Conservation (phyloP, 2,797 vertebrate species). For the Epinephelus awoara region DNA sequence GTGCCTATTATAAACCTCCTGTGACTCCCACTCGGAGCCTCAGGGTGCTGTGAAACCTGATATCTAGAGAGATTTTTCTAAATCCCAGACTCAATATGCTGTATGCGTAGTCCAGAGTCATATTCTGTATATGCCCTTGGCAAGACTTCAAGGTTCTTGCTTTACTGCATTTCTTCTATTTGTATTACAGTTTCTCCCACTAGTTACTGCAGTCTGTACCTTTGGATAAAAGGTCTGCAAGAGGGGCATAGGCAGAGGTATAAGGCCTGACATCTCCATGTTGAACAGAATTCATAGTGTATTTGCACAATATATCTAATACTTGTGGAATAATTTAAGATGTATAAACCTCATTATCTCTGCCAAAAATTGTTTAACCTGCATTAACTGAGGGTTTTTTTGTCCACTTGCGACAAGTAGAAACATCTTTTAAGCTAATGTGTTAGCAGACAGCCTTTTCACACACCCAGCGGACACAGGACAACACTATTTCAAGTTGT, state of each 20-base stretch:
- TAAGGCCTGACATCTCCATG: neutral
- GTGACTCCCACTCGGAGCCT: slow-evolving; percentile 23
- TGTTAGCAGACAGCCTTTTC: neutral
- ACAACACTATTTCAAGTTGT: neutral
- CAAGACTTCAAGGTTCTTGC: slow-evolving; percentile 25
- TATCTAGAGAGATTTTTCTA: slow-evolving; percentile 60
- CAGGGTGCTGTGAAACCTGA: slow-evolving; percentile 43
- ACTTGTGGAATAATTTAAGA: neutral
- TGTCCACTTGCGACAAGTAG: neutral
- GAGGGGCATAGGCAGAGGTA: too few species aligned
- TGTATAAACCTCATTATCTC: neutral
- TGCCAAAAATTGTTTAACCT: neutral
- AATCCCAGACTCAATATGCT: slow-evolving; percentile 65
- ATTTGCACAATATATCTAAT: neutral
- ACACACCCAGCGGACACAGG: neutral
- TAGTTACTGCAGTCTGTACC: slow-evolving; percentile 3
- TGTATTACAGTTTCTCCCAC: slow-evolving; percentile 17
- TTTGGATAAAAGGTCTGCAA: slow-evolving; percentile 6
- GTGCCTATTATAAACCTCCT: slow-evolving; percentile 18
- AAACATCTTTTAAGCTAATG: neutral
- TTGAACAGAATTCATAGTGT: neutral
- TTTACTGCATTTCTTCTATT: slow-evolving; percentile 20
- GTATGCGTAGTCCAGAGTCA: slow-evolving; percentile 39
- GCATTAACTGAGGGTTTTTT: too few species aligned
- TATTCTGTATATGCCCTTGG: slow-evolving; percentile 46